Base-by-base conservation (phyloP, 2,888 invertebrate genomes). In the Drosophila infuscata region DNA sequence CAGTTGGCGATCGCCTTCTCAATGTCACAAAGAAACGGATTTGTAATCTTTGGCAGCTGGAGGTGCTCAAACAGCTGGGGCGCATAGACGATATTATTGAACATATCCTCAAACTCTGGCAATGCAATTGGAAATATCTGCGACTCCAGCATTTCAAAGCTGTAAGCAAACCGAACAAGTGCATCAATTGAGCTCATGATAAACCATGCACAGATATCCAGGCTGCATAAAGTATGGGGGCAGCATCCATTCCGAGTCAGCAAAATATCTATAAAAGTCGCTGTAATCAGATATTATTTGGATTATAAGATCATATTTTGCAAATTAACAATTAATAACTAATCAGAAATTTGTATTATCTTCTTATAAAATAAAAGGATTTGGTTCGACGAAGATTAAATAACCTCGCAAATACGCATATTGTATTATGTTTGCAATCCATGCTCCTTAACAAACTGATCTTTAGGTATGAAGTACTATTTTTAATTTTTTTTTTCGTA, bases 81-180 rank as follows among this genome's bases (percentile, higher is more conserved):
- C 9, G 15, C 4, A 32, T 59, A 74, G 5, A 82, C 65, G 3
- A 81, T 35, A 12, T 29, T n/a, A 36, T 83, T 74, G 48, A 83
- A 79, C 3, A 49, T 49, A 0, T 33, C 9, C 57, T 82, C 73
- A 2, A 82, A 80, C 0, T 67, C 56, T 0, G 38, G 25, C 5
- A 15, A 7, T 0, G 15, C 17, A 0, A 3, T 4, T 25, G 74
- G 66, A 68, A 64, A 65, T 32, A 67, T 4, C 2, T 66, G 51
- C 0, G 53, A 32, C 51, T 83, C 82, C 30, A 83, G 70, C 74
- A 82, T 82, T 0, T 70, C 62, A 29, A 79, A 82, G 35, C 80
- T 77, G 30, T 7, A 41, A 57, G 12, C 2, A 29, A 33, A n/a
- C 12, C 20, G 12, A 56, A 12, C 8, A 38, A 49, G 5, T 12